Conservation (phyloP, 2,797 vertebrate genomes). For the Sebastes taczanowskii region DNA sequence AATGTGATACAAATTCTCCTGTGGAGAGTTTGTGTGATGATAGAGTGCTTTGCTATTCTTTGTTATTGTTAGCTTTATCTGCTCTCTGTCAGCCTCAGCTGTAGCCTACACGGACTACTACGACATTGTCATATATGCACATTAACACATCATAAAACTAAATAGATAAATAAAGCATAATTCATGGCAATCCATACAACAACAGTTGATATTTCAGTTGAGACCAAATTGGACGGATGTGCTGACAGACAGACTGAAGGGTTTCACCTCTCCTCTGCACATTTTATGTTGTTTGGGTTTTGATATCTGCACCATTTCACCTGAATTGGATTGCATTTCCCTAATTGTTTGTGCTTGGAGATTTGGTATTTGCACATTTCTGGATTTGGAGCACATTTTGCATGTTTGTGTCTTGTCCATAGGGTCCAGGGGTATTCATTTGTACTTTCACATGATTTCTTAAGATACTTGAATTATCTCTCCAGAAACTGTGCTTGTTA, state of each 20-base stretch:
- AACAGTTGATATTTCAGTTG: neutral
- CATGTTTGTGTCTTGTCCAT: too few species aligned
- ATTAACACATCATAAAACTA: neutral
- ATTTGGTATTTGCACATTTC: too few species aligned
- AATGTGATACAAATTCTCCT: neutral
- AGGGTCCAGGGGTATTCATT: too few species aligned
- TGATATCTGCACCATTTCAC: neutral
- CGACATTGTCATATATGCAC: neutral
- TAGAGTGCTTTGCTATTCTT: neutral
- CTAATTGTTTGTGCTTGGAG: neutral
- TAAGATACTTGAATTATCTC: too few species aligned
- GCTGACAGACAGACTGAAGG: neutral
- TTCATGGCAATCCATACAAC: neutral
- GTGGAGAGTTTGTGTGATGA: neutral
- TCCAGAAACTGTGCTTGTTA: too few species aligned
- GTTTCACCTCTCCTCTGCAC: neutral
- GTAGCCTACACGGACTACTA: neutral
- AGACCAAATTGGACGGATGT: neutral
- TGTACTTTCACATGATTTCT: too few species aligned
- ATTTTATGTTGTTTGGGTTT: neutral
- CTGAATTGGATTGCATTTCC: neutral
- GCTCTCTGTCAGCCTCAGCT: neutral
- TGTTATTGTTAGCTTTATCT: neutral
- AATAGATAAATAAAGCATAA: neutral
- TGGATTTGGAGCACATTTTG: too few species aligned